Conservation (phyloP, 2,888 invertebrate genomes). For the Dasysyrphus albostriatus region DNA sequence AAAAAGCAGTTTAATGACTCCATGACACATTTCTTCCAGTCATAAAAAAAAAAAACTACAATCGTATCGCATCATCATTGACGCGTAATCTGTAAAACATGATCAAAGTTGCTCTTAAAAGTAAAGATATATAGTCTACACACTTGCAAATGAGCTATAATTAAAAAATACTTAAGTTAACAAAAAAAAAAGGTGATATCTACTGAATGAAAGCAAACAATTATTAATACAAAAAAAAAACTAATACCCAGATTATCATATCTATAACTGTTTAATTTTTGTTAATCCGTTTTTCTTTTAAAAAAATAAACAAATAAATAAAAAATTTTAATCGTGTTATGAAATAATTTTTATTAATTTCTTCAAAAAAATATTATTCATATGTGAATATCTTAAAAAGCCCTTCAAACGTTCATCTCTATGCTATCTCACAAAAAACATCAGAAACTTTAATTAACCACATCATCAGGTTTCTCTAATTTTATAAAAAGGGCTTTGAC, state of each 20-base stretch:
- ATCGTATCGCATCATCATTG: not conserved
- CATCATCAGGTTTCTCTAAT: slow-evolving; percentile 29
- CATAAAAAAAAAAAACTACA: not conserved
- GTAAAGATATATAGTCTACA: not conserved
- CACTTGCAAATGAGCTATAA: slow-evolving; percentile 7
- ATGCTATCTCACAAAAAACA: slow-evolving; percentile 22
- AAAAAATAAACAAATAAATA: slow-evolving; percentile 25
- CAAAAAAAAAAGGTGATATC: not conserved
- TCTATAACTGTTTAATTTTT: not conserved
- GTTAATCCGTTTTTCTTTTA: not conserved
- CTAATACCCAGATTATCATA: not conserved
- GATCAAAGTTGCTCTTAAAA: not conserved
- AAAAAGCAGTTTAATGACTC: slow-evolving; percentile 13
- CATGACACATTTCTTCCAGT: not conserved
- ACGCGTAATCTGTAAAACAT: not conserved
- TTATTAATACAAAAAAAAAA: not conserved
- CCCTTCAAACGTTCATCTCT: not conserved
- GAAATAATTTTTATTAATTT: slow-evolving; percentile 67
- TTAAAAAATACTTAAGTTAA: not conserved
- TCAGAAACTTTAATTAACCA: slow-evolving; percentile 19
- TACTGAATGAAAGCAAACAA: not conserved
- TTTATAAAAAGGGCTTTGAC: slow-evolving; percentile 35
- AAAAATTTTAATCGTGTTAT: slow-evolving; percentile 40
- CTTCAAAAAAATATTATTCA: slow-evolving; percentile 35
- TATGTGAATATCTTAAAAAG: not conserved